These are phyloP conservation scores for Tadarida brasiliensis DNA, from an alignment of 2,797 vertebrate species.

Conservation along the genomic window DNA sequence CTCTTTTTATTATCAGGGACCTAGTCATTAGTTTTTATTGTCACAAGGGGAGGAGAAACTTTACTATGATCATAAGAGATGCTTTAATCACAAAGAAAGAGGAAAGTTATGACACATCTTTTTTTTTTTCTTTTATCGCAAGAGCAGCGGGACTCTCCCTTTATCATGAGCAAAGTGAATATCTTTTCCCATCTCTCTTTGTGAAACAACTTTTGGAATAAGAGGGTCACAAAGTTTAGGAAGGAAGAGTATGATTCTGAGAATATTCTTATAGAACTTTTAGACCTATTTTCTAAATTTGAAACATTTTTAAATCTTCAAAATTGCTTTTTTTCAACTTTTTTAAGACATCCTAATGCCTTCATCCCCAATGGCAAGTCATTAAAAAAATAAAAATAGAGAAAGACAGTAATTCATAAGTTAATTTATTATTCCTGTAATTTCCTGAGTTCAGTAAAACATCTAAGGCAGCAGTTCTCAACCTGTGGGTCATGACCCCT, in stretches of 20 bases:
- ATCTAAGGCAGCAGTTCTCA: no score
- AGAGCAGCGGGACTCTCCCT: conserved; percentile 67
- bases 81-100: conserved; percentile 77
- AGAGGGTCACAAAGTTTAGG: conserved; percentile 62
- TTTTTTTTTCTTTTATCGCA: conserved; percentile 63
- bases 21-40: conserved; percentile 67
- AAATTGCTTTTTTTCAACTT: background rate
- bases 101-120: conserved; percentile 49
- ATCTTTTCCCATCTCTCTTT: conserved; percentile 45
- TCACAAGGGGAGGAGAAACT: conserved; percentile 32
- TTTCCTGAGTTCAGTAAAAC: background rate
- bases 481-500: no score
- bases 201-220: conserved; percentile 68
- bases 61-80: conserved; percentile 54
- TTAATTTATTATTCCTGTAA: background rate
- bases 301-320: conserved; percentile 20
- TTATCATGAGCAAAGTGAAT: conserved; percentile 68
- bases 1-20: conserved; percentile 21
- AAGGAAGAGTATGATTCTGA: conserved; percentile 8
- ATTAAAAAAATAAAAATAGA: background rate
- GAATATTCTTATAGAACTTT: conserved; percentile 46
- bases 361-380: background rate
- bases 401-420: background rate
- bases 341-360: background rate
- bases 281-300: background rate